Conservation (phyloP, 1,140 invertebrate species). For the Helicoverpa zea region DNA sequence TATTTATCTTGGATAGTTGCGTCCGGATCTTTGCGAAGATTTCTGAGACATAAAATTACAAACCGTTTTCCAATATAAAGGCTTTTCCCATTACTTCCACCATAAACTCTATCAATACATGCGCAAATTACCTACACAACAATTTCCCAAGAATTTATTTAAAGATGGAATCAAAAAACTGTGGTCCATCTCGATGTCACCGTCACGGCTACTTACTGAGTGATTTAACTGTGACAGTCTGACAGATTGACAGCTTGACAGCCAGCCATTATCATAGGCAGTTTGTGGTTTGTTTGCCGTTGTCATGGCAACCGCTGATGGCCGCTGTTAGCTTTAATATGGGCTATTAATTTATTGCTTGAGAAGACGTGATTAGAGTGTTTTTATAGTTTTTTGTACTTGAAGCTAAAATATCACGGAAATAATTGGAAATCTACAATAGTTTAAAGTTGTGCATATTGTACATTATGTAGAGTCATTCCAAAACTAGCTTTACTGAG, state of each 20-base stretch:
- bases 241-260: not conserved
- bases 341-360: not conserved
- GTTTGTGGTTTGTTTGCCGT: conserved; percentile 11
- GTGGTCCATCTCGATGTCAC: not conserved
- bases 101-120: not conserved
- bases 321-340: not conserved
- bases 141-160: conserved; percentile 21
- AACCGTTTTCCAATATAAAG: no score
- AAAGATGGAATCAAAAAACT: conserved; percentile 27
- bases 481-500: no score
- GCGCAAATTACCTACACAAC: not conserved
- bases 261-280: conserved; percentile 26
- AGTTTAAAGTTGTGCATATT: no score
- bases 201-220: conserved; percentile 21
- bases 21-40: not conserved
- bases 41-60: not conserved
- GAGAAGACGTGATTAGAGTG: not conserved
- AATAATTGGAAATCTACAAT: no score
- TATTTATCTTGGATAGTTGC: no score
- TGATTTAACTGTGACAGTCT: conserved; percentile 38
- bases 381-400: no score
- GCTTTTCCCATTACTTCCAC: no score
- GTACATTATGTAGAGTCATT: no score
- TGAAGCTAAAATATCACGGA: no score
- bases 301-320: conserved; percentile 8